Percentiles rank a stretch among this genome's conserved stretches.
These are phyloP conservation scores for Selenia dentaria DNA, from an alignment of 2,888 invertebrate species.

Conservation along the genomic window DNA sequence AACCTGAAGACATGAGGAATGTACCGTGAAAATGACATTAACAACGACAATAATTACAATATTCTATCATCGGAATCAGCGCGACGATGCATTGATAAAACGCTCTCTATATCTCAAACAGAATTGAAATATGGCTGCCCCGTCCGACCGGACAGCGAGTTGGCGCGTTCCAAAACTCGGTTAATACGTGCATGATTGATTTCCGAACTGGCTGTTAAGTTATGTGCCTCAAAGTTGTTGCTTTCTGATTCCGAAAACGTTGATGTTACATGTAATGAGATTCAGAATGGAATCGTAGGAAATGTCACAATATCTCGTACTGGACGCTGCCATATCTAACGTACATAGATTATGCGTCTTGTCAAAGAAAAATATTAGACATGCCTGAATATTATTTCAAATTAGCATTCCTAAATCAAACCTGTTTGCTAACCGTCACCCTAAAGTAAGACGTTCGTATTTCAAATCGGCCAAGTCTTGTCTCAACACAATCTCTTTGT, in stretches of 20 bases:
- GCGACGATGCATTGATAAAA: constrained; percentile 84
- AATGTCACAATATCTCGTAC: neutral
- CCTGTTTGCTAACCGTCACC: constrained; percentile 16
- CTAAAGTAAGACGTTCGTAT: constrained; percentile 14
- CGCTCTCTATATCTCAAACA: constrained; percentile 76
- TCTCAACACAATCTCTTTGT: constrained; percentile 30
- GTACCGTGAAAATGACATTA: constrained; percentile 80
- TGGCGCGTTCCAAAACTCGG: constrained; percentile 72
- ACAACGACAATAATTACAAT: constrained; percentile 77
- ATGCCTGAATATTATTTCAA: constrained; percentile 1
- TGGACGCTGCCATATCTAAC: neutral
- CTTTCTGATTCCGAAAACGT: constrained; percentile 16
- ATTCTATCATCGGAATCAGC: constrained; percentile 78
- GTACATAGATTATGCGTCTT: neutral
- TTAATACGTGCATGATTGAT: constrained; percentile 79
- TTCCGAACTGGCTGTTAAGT: constrained; percentile 48
- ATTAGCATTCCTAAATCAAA: constrained; percentile 22
- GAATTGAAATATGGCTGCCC: constrained; percentile 76
- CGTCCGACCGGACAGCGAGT: constrained; percentile 71
- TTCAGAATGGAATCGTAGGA: neutral
- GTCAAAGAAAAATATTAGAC: neutral
- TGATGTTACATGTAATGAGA: neutral
- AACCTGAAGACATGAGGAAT: constrained; percentile 66
- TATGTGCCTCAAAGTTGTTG: constrained; percentile 22
- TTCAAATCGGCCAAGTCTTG: constrained; percentile 17